phyloP scores from a whole-genome alignment of 2,797 vertebrate species.

The Channa striata region DNA sequence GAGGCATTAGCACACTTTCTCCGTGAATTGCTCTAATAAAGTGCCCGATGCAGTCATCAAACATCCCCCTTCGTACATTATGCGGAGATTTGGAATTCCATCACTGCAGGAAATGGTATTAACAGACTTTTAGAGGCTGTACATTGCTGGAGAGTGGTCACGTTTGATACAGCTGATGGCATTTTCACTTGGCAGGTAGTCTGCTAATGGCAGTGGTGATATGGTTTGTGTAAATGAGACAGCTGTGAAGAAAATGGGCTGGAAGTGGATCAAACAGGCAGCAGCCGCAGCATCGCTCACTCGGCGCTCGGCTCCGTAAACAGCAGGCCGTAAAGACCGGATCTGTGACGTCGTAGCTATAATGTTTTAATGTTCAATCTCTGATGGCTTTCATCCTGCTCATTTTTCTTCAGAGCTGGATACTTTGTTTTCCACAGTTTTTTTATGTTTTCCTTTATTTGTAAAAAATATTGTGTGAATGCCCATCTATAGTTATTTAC shows the following conservation, averaged over 20 bases:
- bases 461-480: background rate
- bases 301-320: constrained; percentile 3
- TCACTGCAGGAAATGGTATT: constrained; percentile 42
- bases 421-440: no score
- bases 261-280: constrained; percentile 53
- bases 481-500: no score
- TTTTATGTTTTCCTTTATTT: background rate
- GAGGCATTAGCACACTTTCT: constrained; percentile 19
- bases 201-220: constrained; percentile 55
- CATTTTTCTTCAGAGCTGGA: background rate
- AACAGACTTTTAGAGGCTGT: constrained; percentile 51
- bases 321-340: constrained; percentile 9
- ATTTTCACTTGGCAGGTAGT: constrained; percentile 68
- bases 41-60: background rate
- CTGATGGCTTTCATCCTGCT: background rate
- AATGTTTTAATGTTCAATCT: constrained; percentile 7
- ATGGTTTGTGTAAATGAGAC: constrained; percentile 53
- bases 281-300: constrained; percentile 33
- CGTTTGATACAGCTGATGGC: constrained; percentile 57
- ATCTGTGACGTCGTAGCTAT: constrained; percentile 3
- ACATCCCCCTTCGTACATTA: constrained; percentile 19
- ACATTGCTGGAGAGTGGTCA: constrained; percentile 1
- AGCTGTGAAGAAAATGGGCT: constrained; percentile 57
- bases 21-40: constrained; percentile 32
- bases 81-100: constrained; percentile 26